Conservation (phyloP, 2,888 invertebrate genomes). For the Dolichomitus sp. region DNA sequence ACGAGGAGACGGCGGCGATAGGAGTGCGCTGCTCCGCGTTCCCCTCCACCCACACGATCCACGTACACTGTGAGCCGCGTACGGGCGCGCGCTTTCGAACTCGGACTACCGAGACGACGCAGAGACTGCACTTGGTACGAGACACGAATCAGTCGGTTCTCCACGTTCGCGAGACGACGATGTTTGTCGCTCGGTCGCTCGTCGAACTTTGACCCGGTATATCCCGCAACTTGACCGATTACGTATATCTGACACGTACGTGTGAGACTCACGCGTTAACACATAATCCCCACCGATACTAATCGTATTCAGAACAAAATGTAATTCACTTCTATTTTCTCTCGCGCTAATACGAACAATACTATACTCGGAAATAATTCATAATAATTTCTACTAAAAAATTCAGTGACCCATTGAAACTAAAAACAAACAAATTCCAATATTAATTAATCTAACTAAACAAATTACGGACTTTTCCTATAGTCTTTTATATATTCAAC, state of each 20-base stretch:
- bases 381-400: neutral
- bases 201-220: conserved; percentile 75
- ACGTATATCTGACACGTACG: conserved; percentile 32
- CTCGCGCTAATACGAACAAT: neutral
- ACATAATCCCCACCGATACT: neutral
- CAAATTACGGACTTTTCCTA: neutral
- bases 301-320: neutral
- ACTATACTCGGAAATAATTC: neutral
- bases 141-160: conserved; percentile 80
- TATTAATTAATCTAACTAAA: neutral
- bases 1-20: neutral
- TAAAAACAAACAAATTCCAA: neutral
- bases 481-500: neutral
- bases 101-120: conserved; percentile 49
- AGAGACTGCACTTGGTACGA: conserved; percentile 62
- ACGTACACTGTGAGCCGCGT: neutral
- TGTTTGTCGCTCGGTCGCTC: conserved; percentile 62
- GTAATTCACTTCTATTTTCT: neutral
- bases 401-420: neutral
- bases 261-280: neutral
- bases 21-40: neutral
- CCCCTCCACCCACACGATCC: neutral
- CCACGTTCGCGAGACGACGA: conserved; percentile 82
- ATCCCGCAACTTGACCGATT: conserved; percentile 59
- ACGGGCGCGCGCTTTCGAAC: conserved; percentile 74